phyloP scores from a whole-genome alignment of 1,140 invertebrate genomes.

The Drosophila kikkawai region DNA sequence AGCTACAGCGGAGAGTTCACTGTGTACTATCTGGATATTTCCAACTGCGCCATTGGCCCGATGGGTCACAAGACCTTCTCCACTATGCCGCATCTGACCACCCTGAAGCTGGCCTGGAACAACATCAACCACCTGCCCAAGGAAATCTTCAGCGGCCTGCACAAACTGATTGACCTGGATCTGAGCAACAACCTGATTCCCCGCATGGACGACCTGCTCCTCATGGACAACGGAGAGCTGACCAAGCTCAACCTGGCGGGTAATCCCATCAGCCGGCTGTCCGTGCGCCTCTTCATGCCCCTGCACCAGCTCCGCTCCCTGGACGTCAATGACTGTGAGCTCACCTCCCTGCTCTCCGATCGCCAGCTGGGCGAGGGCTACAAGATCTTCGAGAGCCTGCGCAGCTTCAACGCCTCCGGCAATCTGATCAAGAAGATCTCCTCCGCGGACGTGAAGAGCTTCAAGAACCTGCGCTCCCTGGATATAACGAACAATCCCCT shows the following conservation, averaged over 20 bases:
- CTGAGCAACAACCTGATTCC: conserved; percentile 89
- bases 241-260: conserved; percentile 89
- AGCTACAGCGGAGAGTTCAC: conserved; percentile 87
- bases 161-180: conserved; percentile 88
- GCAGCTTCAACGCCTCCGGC: conserved; percentile 87
- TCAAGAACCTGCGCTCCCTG: conserved; percentile 87
- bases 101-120: conserved; percentile 88
- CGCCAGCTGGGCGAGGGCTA: conserved; percentile 69
- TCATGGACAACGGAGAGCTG: conserved; percentile 87
- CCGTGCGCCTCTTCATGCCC: conserved; percentile 88
- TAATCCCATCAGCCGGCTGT: conserved; percentile 89
- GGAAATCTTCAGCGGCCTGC: conserved; percentile 84
- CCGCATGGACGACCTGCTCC: conserved; percentile 87
- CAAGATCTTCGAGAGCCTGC: conserved; percentile 85
- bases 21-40: conserved; percentile 89
- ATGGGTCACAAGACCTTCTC: conserved; percentile 88
- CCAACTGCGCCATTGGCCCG: conserved; percentile 88
- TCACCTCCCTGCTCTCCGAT: conserved; percentile 88
- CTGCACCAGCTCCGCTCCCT: conserved; percentile 86
- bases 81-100: conserved; percentile 88
- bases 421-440: conserved; percentile 87
- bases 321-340: conserved; percentile 89
- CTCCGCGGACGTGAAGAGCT: conserved; percentile 86
- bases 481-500: conserved; percentile 89
- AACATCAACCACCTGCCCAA: conserved; percentile 86